Evolutionary conservation across 2,888 invertebrate genomes (phyloP).

Genomic region (Cheilosia urbana): DNA sequence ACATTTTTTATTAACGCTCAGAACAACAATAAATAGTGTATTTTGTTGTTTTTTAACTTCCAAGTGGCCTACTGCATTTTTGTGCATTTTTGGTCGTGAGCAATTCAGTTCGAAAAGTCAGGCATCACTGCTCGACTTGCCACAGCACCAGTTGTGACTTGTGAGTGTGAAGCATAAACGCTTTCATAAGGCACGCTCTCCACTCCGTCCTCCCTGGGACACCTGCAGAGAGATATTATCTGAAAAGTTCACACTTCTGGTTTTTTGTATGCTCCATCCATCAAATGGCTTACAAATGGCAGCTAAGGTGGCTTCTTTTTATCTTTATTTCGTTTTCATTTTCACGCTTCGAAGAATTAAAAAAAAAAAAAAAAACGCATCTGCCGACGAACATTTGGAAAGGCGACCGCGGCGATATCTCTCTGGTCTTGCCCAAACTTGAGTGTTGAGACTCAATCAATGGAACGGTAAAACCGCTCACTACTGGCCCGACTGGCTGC

Average conservation of each 20-base stretch:
- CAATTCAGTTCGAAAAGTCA: too few species aligned
- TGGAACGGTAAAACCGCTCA: constrained; percentile 64
- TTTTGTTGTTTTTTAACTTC: too few species aligned
- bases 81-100: too few species aligned
- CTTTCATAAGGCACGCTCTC: constrained; percentile 2
- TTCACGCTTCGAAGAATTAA: constrained; percentile 40
- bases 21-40: too few species aligned
- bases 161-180: constrained; percentile 14
- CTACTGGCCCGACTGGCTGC: not conserved
- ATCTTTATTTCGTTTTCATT: constrained; percentile 34
- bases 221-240: constrained; percentile 1
- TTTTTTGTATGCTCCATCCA: not conserved
- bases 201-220: not conserved
- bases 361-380: constrained; percentile 8
- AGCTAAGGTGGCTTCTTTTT: constrained; percentile 17
- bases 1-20: too few species aligned
- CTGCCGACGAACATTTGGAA: not conserved
- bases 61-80: too few species aligned
- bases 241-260: constrained; percentile 43
- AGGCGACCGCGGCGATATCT: constrained; percentile 26
- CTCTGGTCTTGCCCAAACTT: constrained; percentile 29
- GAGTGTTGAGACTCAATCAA: constrained; percentile 60
- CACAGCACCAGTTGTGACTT: constrained; percentile 29
- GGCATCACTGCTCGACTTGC: constrained; percentile 32
- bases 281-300: constrained; percentile 4